These are phyloP conservation scores for Latrodectus geometricus DNA, from an alignment of 1,140 invertebrate species.

Conservation along the genomic window DNA sequence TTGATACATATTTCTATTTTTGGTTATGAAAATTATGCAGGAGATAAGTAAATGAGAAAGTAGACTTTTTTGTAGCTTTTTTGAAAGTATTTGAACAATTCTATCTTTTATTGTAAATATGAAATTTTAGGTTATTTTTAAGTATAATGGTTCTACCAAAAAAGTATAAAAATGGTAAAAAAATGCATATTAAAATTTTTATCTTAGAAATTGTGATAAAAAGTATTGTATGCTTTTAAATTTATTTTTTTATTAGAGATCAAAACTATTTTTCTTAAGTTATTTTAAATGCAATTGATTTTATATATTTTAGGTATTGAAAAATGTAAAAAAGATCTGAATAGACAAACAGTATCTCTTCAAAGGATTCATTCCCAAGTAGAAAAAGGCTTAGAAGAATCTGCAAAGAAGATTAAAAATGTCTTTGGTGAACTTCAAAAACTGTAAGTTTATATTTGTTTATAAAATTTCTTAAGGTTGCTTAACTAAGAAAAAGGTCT, in stretches of 20 bases:
- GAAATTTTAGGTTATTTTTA: no score
- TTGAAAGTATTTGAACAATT: no score
- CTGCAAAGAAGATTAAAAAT: constrained; percentile 29
- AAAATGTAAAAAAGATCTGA: constrained; percentile 52
- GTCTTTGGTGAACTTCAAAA: constrained; percentile 21
- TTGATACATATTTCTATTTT: no score
- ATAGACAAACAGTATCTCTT: constrained; percentile 46
- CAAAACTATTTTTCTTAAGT: not conserved
- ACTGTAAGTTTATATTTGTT: constrained; percentile 15
- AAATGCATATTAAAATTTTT: no score
- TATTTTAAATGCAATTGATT: not conserved
- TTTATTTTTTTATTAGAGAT: not conserved
- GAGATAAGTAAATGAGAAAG: no score
- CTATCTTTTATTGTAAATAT: no score
- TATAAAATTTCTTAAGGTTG: not conserved
- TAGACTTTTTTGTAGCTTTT: no score
- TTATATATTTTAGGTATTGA: constrained; percentile 31
- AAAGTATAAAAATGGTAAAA: no score
- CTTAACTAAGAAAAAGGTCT: not conserved
- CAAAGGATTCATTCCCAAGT: constrained; percentile 34
- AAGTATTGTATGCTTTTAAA: not conserved
- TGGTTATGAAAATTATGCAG: no score
- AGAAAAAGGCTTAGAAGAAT: constrained; percentile 51
- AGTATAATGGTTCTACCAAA: no score
- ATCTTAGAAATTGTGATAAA: no score